A percentile compares a stretch with the other conserved stretches of the same genome.
Conservation (phyloP, 2,797 vertebrate species). For the Orestias chungarensis region DNA sequence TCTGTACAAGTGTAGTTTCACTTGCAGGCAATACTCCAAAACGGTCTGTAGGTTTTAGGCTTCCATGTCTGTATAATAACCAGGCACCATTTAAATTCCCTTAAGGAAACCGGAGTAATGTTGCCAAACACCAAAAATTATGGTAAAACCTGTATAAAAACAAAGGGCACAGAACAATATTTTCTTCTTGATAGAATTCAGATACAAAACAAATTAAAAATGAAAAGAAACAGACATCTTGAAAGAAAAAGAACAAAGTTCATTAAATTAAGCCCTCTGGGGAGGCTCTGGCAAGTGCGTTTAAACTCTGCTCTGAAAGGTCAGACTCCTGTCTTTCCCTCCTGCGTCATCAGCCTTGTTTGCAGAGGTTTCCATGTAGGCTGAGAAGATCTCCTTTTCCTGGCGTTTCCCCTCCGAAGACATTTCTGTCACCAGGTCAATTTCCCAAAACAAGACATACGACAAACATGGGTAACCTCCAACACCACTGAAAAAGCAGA, state of each 20-base stretch:
- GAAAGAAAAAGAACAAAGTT: background rate
- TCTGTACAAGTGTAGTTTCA: background rate
- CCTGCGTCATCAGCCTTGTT: constrained; percentile 63
- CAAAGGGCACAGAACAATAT: background rate
- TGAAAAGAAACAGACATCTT: constrained; percentile 10
- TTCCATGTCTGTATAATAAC: background rate
- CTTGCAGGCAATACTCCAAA: background rate
- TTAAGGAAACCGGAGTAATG: background rate
- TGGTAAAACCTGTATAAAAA: background rate
- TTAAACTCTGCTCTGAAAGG: constrained; percentile 26
- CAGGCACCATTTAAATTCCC: background rate
- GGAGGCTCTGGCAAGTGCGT: constrained; percentile 5
- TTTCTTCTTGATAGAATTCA: background rate
- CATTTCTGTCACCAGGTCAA: constrained; percentile 61
- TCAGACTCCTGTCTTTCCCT: constrained; percentile 29
- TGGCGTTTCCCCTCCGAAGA: constrained; percentile 34
- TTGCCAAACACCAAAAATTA: background rate
- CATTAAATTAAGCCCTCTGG: constrained; percentile 2
- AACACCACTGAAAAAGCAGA: constrained; percentile 27
- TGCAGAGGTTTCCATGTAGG: constrained; percentile 63
- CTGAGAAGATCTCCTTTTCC: constrained; percentile 49
- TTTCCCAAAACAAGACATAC: constrained; percentile 68
- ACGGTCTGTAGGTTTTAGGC: background rate
- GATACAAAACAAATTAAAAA: background rate
- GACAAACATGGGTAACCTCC: constrained; percentile 57